Evolutionary conservation across 2,797 vertebrate genomes (phyloP).

Genomic region (Dromococcyx pavoninus): DNA sequence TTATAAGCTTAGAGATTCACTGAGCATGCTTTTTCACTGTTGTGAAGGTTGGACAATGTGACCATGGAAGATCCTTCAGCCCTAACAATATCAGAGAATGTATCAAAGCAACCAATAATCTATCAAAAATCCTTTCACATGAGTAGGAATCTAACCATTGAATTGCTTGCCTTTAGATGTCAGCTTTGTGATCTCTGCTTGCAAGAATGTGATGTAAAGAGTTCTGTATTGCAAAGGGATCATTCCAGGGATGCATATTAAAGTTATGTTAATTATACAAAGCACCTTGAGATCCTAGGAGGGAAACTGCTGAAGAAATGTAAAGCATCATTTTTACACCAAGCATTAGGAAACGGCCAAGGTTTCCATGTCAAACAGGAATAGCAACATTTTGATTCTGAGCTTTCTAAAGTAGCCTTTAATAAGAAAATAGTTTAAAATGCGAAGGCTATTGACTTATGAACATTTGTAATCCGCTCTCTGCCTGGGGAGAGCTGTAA

Average conservation of each 20-base stretch:
- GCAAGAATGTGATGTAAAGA: neutral
- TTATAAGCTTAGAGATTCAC: neutral
- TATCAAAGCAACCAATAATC: neutral
- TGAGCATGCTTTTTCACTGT: neutral
- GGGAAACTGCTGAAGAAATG: neutral
- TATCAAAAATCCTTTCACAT: neutral
- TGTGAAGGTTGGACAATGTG: neutral
- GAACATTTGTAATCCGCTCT: slow-evolving; percentile 46
- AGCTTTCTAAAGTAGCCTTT: slow-evolving; percentile 69
- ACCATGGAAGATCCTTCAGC: neutral
- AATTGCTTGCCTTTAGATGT: neutral
- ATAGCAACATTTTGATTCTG: slow-evolving; percentile 43
- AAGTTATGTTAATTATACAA: slow-evolving; percentile 25
- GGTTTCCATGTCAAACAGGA: slow-evolving; percentile 36
- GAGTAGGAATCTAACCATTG: neutral
- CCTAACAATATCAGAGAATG: neutral
- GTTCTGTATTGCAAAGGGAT: neutral
- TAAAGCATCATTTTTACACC: neutral
- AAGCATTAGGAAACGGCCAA: slow-evolving; percentile 25
- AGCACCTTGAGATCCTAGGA: slow-evolving; percentile 18
- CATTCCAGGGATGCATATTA: neutral
- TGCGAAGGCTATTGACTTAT: slow-evolving; percentile 58
- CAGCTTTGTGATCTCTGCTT: neutral
- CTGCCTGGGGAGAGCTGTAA: slow-evolving; percentile 52
- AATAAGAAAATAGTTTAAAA: slow-evolving; percentile 67